phyloP scores from a whole-genome alignment of 1,140 invertebrate genomes.

The Drosophila kurseongensis region DNA sequence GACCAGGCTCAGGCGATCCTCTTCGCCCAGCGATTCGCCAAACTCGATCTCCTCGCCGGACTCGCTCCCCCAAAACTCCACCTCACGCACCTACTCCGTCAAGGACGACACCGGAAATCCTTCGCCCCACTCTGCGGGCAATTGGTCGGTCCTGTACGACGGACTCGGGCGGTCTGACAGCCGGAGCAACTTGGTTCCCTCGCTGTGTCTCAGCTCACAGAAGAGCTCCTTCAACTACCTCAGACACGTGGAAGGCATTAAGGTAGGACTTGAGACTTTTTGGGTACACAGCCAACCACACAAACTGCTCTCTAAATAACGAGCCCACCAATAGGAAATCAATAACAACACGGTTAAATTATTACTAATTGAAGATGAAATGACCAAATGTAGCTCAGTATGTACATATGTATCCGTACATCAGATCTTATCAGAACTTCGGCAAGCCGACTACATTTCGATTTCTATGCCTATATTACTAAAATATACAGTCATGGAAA shows the following conservation, averaged over 20 bases:
- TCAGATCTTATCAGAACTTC: too few relatives aligned
- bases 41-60: slow-evolving; percentile 8
- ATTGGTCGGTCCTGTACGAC: slow-evolving; percentile 40
- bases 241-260: slow-evolving; percentile 16
- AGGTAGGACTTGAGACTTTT: slow-evolving; percentile 11
- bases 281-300: too few relatives aligned
- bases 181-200: slow-evolving; percentile 27
- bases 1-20: not conserved
- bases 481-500: too few relatives aligned
- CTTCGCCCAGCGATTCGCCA: not conserved
- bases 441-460: too few relatives aligned
- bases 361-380: too few relatives aligned
- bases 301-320: too few relatives aligned
- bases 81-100: not conserved
- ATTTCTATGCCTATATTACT: too few relatives aligned
- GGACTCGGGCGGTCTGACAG: slow-evolving; percentile 14
- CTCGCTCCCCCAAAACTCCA: not conserved
- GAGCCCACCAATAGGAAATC: too few relatives aligned
- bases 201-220: slow-evolving; percentile 29
- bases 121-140: slow-evolving; percentile 1
- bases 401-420: too few relatives aligned
- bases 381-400: too few relatives aligned
- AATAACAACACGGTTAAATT: too few relatives aligned
- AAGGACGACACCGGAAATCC: not conserved
- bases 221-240: slow-evolving; percentile 29